These are phyloP conservation scores for Sinhomidia bicolor DNA, from an alignment of 2,888 invertebrate genomes.

Conservation along the genomic window DNA sequence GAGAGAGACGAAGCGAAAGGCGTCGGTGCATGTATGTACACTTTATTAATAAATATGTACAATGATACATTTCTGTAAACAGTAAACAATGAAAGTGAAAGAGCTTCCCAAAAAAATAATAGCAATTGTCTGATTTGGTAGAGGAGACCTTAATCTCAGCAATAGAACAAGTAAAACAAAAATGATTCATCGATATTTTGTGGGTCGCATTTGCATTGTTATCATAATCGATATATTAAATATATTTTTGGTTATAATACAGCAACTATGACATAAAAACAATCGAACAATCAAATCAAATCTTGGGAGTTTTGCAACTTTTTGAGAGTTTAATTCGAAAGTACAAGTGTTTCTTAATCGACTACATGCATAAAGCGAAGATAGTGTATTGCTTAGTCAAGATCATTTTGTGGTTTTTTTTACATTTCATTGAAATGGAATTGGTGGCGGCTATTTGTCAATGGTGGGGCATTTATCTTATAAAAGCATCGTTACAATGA, in stretches of 20 bases:
- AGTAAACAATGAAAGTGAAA: not conserved
- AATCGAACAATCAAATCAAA: not conserved
- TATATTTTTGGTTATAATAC: not conserved
- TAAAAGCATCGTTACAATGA: slow-evolving; percentile 3
- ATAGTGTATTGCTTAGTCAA: slow-evolving; percentile 18
- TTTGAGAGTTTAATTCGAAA: slow-evolving; percentile 20
- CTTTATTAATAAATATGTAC: not conserved
- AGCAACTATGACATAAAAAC: not conserved
- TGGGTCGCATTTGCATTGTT: slow-evolving; percentile 23
- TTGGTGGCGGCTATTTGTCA: not conserved
- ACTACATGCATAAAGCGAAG: not conserved
- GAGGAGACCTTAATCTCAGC: not conserved
- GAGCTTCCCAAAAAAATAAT: not conserved
- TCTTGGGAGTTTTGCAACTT: slow-evolving; percentile 51
- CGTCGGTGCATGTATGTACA: not conserved
- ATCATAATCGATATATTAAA: not conserved
- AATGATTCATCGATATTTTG: slow-evolving; percentile 43
- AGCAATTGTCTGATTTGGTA: not conserved
- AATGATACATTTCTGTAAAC: too few relatives aligned
- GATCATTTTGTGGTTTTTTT: not conserved
- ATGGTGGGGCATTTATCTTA: slow-evolving; percentile 6
- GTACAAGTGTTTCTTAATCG: slow-evolving; percentile 4
- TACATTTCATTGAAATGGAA: not conserved
- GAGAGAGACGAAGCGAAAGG: not conserved
- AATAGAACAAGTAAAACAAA: not conserved